Percentiles rank a stretch among this genome's conserved stretches.
Evolutionary conservation across 2,797 vertebrate species (phyloP).

Genomic region (Enteromius afrohamiltoni): DNA sequence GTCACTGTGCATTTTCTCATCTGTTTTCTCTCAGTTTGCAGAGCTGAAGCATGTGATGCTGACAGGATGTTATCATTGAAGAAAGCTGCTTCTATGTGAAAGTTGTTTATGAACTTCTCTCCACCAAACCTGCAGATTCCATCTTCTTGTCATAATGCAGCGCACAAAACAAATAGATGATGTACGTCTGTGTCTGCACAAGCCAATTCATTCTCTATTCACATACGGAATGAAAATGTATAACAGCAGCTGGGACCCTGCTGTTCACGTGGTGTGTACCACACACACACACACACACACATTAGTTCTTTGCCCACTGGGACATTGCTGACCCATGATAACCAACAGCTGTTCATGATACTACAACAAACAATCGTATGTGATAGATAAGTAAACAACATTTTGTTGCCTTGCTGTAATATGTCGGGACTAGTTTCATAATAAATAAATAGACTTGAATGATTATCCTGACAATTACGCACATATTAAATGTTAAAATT

Average conservation of each 20-base stretch:
- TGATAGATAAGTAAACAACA: not conserved
- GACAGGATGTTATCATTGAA: not conserved
- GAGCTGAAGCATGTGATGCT: conserved; percentile 64
- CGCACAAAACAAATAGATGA: conserved; percentile 36
- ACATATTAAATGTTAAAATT: conserved; percentile 5
- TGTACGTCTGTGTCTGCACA: conserved; percentile 21
- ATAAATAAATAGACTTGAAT: not conserved
- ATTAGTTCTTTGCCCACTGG: conserved; percentile 17
- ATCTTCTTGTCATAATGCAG: conserved; percentile 28
- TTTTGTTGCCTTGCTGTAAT: not conserved
- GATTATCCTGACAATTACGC: not conserved
- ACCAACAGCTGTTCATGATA: conserved; percentile 13
- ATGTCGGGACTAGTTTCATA: not conserved
- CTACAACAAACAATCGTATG: not conserved
- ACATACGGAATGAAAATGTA: conserved; percentile 40
- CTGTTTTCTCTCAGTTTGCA: conserved; percentile 18
- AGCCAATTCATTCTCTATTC: conserved; percentile 18
- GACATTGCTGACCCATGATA: conserved; percentile 10
- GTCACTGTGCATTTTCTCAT: conserved; percentile 9
- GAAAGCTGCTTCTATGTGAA: conserved; percentile 65
- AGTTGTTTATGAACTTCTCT: conserved; percentile 68
- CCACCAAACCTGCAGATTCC: conserved; percentile 23
- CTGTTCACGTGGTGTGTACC: conserved; percentile 29
- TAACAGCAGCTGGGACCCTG: conserved; percentile 50
- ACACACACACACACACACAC: conserved; percentile 9